Evolutionary conservation across 2,113 vertebrate genomes (phyloP).

Genomic region (Gavia stellata): DNA sequence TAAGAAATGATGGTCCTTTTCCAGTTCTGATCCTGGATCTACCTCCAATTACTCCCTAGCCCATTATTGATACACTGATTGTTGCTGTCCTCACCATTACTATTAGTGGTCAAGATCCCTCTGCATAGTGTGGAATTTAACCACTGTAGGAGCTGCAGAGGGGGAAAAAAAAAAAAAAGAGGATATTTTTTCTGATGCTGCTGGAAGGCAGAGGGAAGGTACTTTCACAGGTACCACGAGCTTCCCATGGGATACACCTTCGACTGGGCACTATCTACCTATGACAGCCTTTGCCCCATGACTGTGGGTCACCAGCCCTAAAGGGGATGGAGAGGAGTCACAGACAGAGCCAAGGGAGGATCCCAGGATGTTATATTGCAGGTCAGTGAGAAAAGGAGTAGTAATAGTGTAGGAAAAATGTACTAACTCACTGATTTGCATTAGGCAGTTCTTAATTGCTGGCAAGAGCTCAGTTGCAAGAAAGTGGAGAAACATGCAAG

Average conservation of each 20-base stretch:
- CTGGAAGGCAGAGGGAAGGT: background rate
- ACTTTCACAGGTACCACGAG: background rate
- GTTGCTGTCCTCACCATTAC: background rate
- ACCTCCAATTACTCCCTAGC: background rate
- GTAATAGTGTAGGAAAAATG: background rate
- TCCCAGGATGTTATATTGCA: background rate
- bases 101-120: background rate
- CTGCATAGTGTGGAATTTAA: background rate
- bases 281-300: accelerated
- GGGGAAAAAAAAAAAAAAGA: no score
- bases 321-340: background rate
- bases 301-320: no score
- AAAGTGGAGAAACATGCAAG: background rate
- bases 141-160: background rate
- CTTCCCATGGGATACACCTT: background rate
- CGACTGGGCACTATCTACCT: accelerated
- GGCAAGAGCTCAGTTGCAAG: background rate
- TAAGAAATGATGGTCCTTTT: background rate
- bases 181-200: background rate
- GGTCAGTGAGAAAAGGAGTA: background rate
- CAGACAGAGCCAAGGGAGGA: background rate
- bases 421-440: background rate
- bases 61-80: background rate
- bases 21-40: background rate
- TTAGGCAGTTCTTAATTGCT: background rate